These are phyloP conservation scores for Tolypeutes matacus DNA, from an alignment of 2,797 vertebrate genomes.

Conservation along the genomic window DNA sequence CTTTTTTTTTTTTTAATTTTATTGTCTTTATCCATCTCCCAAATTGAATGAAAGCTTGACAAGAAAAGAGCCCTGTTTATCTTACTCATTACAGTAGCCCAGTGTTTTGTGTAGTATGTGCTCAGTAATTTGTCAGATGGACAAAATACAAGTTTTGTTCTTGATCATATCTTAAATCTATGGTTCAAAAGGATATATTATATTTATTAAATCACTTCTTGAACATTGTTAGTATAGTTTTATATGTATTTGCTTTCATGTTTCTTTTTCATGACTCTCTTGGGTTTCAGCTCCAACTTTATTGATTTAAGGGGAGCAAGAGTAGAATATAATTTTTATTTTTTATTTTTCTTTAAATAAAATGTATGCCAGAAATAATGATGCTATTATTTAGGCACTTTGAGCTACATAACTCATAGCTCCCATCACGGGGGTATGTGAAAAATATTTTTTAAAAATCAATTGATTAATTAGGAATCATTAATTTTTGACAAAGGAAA, in stretches of 20 bases:
- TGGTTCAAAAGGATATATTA: neutral
- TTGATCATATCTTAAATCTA: neutral
- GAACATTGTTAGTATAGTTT: neutral
- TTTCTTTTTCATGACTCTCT: neutral
- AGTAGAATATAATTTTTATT: neutral
- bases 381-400: neutral
- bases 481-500: neutral
- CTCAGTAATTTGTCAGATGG: neutral
- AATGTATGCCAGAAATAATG: neutral
- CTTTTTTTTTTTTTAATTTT: neutral
- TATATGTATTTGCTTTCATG: neutral
- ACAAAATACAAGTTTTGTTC: neutral
- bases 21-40: neutral
- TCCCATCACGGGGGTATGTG: neutral
- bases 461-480: slow-evolving; percentile 19
- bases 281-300: neutral
- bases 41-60: neutral
- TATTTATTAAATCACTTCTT: neutral
- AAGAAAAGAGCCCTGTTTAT: neutral
- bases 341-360: neutral
- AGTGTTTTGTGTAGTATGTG: neutral
- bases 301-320: neutral
- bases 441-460: neutral
- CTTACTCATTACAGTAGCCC: neutral
- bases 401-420: neutral